Percentiles rank a stretch among this genome's conserved stretches.
These are phyloP conservation scores for Petrophora chlorosata DNA, from an alignment of 2,888 invertebrate species.

Conservation along the genomic window DNA sequence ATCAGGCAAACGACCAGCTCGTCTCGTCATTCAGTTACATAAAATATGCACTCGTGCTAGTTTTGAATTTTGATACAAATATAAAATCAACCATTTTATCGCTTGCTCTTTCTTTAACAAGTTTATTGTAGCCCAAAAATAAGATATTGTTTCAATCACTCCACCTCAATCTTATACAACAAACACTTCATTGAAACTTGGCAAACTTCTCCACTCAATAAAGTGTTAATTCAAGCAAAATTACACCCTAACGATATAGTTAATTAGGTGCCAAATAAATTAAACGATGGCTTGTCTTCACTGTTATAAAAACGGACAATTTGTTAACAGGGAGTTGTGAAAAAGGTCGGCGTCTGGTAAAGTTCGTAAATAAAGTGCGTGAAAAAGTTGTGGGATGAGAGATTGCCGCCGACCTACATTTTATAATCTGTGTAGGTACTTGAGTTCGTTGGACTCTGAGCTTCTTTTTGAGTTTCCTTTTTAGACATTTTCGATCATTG, in stretches of 20 bases:
- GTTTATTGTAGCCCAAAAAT: too few relatives aligned
- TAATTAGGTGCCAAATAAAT: conserved; percentile 29
- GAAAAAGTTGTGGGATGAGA: conserved; percentile 15
- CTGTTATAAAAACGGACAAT: conserved; percentile 24
- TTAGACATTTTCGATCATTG: too few relatives aligned
- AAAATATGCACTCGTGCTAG: too few relatives aligned
- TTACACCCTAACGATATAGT: conserved; percentile 23
- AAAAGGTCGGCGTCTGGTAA: conserved; percentile 3
- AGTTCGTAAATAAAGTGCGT: conserved; percentile 15
- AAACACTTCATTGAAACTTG: conserved; percentile 10
- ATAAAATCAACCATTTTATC: too few relatives aligned
- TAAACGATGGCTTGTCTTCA: conserved; percentile 23
- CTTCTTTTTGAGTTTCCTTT: too few relatives aligned
- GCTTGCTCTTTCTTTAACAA: too few relatives aligned
- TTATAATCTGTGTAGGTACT: too few relatives aligned
- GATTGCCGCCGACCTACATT: conserved; percentile 16
- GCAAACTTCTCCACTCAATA: conserved; percentile 20
- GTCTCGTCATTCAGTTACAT: too few relatives aligned
- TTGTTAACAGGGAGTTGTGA: conserved; percentile 21
- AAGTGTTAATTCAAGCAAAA: conserved; percentile 23
- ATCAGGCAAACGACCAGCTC: too few relatives aligned
- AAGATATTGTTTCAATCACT: not conserved
- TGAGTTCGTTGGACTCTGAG: conserved; percentile 17
- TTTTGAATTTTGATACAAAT: too few relatives aligned
- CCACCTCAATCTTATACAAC: not conserved